Evolutionary conservation across 2,888 invertebrate species (phyloP).

Genomic region (Caenorhabditis afra): DNA sequence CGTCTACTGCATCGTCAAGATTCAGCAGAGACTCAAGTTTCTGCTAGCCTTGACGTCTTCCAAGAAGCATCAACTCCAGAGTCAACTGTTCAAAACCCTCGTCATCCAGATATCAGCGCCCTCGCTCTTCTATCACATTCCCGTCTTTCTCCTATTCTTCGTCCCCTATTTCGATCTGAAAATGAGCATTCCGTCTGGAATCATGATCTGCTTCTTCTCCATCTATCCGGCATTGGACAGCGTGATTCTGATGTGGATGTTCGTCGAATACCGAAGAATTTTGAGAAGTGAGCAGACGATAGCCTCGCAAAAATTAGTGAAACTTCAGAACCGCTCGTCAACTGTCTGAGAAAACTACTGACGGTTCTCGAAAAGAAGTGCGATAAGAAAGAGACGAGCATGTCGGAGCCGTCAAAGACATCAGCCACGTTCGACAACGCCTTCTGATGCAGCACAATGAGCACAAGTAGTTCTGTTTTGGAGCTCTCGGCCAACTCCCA

Average conservation of each 20-base stretch:
- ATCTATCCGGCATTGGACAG: slow-evolving; percentile 23
- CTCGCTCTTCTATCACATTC: neutral
- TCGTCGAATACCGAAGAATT: slow-evolving; percentile 4
- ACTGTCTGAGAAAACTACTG: too few relatives aligned
- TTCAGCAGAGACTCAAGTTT: neutral
- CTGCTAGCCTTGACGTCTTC: neutral
- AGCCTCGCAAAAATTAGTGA: too few relatives aligned
- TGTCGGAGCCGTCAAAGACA: too few relatives aligned
- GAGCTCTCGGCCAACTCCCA: too few relatives aligned
- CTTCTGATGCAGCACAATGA: too few relatives aligned
- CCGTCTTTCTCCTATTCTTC: neutral
- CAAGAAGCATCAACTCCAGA: neutral
- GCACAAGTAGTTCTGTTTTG: too few relatives aligned
- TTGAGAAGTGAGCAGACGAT: neutral
- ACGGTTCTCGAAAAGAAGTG: too few relatives aligned
- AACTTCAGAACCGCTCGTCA: too few relatives aligned
- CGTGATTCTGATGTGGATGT: slow-evolving; percentile 15
- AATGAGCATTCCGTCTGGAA: neutral
- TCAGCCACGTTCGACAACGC: too few relatives aligned
- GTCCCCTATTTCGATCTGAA: neutral
- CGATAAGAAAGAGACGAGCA: too few relatives aligned
- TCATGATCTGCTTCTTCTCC: slow-evolving; percentile 6
- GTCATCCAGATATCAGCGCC: neutral
- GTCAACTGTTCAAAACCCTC: neutral
- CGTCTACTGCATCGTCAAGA: neutral